These are phyloP conservation scores for Leptarthrus brevirostris DNA, from an alignment of 2,888 invertebrate genomes.

Conservation along the genomic window DNA sequence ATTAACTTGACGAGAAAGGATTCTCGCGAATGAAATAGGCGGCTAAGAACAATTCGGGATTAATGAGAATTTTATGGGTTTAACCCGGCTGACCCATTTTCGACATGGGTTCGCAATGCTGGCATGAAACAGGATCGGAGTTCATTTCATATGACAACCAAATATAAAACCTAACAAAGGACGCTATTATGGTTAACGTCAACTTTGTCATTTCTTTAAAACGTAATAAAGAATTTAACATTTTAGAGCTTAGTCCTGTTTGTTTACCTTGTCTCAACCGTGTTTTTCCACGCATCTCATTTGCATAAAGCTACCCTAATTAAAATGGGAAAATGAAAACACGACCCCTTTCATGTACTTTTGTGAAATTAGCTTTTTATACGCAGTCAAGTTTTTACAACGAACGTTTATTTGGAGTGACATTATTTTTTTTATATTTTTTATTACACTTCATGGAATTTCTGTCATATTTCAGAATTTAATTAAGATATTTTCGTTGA, in stretches of 20 bases:
- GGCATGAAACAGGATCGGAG: background rate
- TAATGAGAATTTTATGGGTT: constrained; percentile 26
- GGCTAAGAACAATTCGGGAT: constrained; percentile 5
- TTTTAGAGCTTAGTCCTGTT: background rate
- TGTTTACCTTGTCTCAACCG: background rate
- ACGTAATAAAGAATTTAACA: constrained; percentile 7
- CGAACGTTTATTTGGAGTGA: too few species aligned
- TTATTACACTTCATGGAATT: too few species aligned
- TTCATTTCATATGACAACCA: background rate
- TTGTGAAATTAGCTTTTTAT: background rate
- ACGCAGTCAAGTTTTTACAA: background rate
- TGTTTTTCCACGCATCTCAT: background rate
- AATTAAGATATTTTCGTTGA: too few species aligned
- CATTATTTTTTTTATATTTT: too few species aligned
- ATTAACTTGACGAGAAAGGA: background rate
- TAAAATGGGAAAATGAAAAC: background rate
- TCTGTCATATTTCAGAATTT: too few species aligned
- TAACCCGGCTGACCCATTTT: background rate
- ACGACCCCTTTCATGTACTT: background rate
- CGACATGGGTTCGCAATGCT: too few species aligned
- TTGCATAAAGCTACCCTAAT: background rate
- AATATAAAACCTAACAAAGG: background rate
- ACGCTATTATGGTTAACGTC: background rate
- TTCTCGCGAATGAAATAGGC: background rate
- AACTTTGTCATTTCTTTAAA: background rate